Percentiles rank a stretch among this genome's conserved stretches.
phyloP scores from a whole-genome alignment of 1,140 invertebrate genomes.

The Vollenhovia emeryi region DNA sequence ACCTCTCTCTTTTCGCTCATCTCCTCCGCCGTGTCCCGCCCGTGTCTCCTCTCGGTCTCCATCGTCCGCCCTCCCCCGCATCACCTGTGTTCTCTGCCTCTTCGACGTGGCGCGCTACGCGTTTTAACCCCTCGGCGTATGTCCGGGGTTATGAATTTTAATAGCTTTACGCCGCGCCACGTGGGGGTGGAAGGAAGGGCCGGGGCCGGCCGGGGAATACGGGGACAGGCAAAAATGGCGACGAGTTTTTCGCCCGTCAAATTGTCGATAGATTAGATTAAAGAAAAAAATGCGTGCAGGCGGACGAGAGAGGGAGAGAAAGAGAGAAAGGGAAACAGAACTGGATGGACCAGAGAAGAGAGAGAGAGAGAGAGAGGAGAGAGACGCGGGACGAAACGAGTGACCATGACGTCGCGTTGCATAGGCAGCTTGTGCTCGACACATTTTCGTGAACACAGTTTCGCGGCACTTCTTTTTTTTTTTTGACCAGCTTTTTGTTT shows the following conservation, averaged over 20 bases:
- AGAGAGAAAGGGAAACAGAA: conserved; percentile 62
- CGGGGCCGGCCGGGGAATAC: conserved; percentile 46
- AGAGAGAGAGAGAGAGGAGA: neutral
- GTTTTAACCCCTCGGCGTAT: conserved; percentile 83
- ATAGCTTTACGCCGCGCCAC: conserved; percentile 84
- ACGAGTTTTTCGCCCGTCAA: conserved; percentile 83
- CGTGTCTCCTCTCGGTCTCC: conserved; percentile 49
- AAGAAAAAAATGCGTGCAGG: conserved; percentile 75
- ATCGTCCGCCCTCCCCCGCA: conserved; percentile 32
- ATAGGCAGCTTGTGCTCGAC: conserved; percentile 67
- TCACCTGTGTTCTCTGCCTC: conserved; percentile 58
- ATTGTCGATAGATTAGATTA: conserved; percentile 85
- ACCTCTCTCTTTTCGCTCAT: conserved; percentile 29
- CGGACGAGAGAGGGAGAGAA: conserved; percentile 27
- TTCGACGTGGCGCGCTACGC: conserved; percentile 74
- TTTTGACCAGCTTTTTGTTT: conserved; percentile 62
- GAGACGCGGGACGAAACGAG: conserved; percentile 53
- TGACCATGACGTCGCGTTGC: conserved; percentile 66
- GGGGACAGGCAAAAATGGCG: conserved; percentile 80
- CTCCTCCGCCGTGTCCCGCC: conserved; percentile 48
- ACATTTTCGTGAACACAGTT: conserved; percentile 70
- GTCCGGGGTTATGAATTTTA: conserved; percentile 86
- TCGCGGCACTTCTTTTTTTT: conserved; percentile 61
- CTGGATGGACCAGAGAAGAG: neutral
- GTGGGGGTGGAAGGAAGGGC: conserved; percentile 64